Evolutionary conservation across 30 jellyfish, hydroid and myxozoan genomes (phyloP).

Genomic region (Calvadosia cruxmelitensis): DNA sequence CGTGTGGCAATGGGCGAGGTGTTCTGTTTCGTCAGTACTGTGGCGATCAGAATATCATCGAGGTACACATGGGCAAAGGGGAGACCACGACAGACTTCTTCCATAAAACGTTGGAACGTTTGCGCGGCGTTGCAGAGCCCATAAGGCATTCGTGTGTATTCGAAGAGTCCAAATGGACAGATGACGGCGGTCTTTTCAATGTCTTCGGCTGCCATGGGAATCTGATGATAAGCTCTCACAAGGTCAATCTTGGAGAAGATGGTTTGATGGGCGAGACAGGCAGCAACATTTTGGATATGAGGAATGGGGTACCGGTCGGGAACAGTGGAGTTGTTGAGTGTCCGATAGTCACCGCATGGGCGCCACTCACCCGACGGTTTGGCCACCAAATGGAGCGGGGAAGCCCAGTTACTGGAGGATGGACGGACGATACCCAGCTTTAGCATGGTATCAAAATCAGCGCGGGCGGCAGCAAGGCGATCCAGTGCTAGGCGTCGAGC

Average conservation of each 20-base stretch:
- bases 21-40: constrained; percentile 27
- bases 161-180: constrained; percentile 37
- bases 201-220: constrained; percentile 15
- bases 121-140: constrained; percentile 47
- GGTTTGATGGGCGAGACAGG: constrained; percentile 17
- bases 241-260: too few relatives aligned
- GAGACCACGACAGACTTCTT: constrained; percentile 25
- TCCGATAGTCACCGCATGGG: constrained; percentile 39
- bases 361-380: constrained; percentile 42
- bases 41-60: constrained; percentile 31
- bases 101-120: constrained; percentile 38
- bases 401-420: constrained; percentile 29
- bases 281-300: constrained; percentile 25
- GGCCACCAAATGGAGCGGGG: constrained; percentile 42
- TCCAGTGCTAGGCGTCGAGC: constrained; percentile 50
- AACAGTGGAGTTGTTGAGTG: constrained; percentile 11
- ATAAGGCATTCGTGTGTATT: constrained; percentile 34
- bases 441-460: constrained; percentile 18
- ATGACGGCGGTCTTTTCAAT: constrained; percentile 31
- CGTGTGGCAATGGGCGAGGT: constrained; percentile 11
- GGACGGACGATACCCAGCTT: constrained; percentile 22
- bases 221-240: too few relatives aligned
- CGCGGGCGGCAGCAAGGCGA: constrained; percentile 8
- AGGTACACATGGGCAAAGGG: constrained; percentile 22
- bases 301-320: constrained; percentile 50